Evolutionary conservation across 2,888 invertebrate genomes (phyloP).

Genomic region (Himalopsyche tibetana): DNA sequence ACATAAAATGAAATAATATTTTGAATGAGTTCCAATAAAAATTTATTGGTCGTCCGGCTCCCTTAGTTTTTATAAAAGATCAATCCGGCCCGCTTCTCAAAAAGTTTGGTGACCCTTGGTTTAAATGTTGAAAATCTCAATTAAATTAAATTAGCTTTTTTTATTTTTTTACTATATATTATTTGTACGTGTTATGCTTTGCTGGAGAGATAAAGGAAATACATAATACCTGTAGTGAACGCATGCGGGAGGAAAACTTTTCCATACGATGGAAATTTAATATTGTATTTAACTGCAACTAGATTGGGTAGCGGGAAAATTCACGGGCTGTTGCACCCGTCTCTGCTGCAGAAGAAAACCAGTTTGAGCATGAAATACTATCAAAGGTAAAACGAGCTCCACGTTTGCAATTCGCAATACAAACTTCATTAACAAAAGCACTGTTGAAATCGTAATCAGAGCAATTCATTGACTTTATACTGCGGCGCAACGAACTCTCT

Average conservation of each 20-base stretch:
- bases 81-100: no score
- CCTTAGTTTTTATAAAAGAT: no score
- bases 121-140: no score
- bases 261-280: slow-evolving; percentile 23
- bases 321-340: slow-evolving; percentile 41
- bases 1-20: no score
- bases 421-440: slow-evolving; percentile 51
- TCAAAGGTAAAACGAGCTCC: slow-evolving; percentile 46
- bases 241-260: background rate
- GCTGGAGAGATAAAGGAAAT: background rate
- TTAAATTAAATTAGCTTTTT: no score
- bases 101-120: no score
- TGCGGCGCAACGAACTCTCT: slow-evolving; percentile 13
- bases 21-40: no score
- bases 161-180: no score
- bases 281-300: slow-evolving; percentile 4
- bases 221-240: background rate
- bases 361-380: slow-evolving; percentile 46
- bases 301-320: slow-evolving; percentile 6
- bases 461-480: slow-evolving; percentile 45
- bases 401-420: slow-evolving; percentile 33
- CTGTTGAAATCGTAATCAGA: slow-evolving; percentile 44
- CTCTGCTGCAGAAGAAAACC: slow-evolving; percentile 45
- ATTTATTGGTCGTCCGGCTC: no score
- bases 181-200: no score